A percentile compares a stretch with the other conserved stretches of the same genome.
These are phyloP conservation scores for Drosophila kurseongensis DNA, from an alignment of 1,140 invertebrate species.

Conservation along the genomic window DNA sequence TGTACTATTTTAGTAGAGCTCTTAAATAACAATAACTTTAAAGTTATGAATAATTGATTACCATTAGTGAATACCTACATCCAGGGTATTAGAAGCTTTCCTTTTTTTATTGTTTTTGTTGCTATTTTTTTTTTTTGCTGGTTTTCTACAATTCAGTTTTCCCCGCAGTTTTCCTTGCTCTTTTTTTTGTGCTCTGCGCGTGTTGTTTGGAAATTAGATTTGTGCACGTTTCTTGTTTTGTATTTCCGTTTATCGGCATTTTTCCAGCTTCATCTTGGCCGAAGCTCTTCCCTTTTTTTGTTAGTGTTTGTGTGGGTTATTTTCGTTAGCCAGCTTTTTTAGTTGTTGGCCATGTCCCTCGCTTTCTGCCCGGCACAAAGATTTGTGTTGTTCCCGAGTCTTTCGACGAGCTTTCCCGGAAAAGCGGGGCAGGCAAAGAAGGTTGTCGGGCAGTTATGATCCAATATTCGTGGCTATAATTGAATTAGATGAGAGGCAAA, in stretches of 20 bases:
- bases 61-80: not conserved
- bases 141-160: conserved; percentile 30
- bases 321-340: conserved; percentile 25
- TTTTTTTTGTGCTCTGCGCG: conserved; percentile 49
- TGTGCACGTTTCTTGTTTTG: conserved; percentile 82
- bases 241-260: conserved; percentile 79
- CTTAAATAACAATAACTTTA: not conserved
- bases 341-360: conserved; percentile 32
- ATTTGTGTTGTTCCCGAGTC: conserved; percentile 50
- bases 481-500: conserved; percentile 47
- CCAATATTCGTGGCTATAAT: conserved; percentile 56
- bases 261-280: conserved; percentile 42
- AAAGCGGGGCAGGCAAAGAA: not conserved
- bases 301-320: conserved; percentile 12
- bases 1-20: too few relatives aligned
- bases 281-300: conserved; percentile 7
- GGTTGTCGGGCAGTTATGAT: conserved; percentile 40
- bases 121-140: conserved; percentile 11
- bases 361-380: conserved; percentile 25
- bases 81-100: conserved; percentile 17
- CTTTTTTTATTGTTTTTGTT: conserved; percentile 12
- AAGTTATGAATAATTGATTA: not conserved
- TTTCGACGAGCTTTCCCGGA: conserved; percentile 23
- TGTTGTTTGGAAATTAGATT: conserved; percentile 82
- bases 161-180: conserved; percentile 11